Base-by-base conservation (phyloP, 2,113 vertebrate species). In the Microtus oregoni region DNA sequence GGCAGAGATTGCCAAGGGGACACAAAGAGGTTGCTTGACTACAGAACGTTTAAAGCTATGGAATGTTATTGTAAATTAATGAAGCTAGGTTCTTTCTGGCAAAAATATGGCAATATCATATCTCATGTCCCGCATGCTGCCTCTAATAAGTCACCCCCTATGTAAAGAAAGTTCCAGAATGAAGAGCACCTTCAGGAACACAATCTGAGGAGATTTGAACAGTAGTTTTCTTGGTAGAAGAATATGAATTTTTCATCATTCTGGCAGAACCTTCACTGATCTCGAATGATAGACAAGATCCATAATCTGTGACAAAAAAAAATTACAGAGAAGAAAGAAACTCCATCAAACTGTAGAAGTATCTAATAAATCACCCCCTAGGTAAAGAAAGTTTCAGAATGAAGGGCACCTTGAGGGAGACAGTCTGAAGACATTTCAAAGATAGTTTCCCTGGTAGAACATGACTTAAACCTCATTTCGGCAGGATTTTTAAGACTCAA, bases 231-330 rank as follows among this genome's bases (percentile, higher is more conserved):
- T 55, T 30, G 9, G 2, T 58, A 15, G 50, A 73, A 73, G 8
- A 41, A 73, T 11, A 1, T 38, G 30, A 2, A 32, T 1, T 10
- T 72, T 5, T 15, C 32, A n/a, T 38, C 32, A 19, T 8, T 85
- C 15, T 1, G 0, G 0, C 7, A 35, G 52, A 13, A 7, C 5
- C 3, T 7, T 26, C 4, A 17, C 5, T 0, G 6, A 2, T 4
- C 22, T 1, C 26, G 0, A 14, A 28, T 38, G 11, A 15, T 1
- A 1, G 24, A 38, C 1, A 1, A 41, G 1, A 3, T 10, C 0
- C 0, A 44, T 3, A 0, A 52, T 2, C 61, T 89, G 70, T 75
- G 68, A 75, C 1, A 58, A 73, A 58, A 73, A 88, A 75, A 88
- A 13, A 38, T 58, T 58, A 7, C 2, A 75, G 26, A 89, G 70